A percentile compares a stretch with the other conserved stretches of the same genome.
Conservation (phyloP, 1,140 invertebrate species). For the Cotesia glomerata region DNA sequence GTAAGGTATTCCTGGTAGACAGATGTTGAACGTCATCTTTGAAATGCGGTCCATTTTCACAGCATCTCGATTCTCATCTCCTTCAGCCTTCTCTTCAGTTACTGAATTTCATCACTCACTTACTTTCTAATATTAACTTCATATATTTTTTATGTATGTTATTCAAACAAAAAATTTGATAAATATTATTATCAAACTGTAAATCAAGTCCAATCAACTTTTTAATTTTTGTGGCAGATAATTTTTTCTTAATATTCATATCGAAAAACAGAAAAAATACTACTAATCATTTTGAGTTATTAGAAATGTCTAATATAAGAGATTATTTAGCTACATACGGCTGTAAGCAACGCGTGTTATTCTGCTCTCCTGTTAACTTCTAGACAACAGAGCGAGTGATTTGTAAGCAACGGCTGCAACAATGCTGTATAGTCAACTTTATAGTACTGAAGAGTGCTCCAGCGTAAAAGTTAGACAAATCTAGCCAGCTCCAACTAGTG, state of each 20-base stretch:
- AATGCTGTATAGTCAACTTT: conserved; percentile 10
- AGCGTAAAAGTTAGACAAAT: conserved; percentile 12
- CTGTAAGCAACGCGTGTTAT: background rate
- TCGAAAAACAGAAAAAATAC: too few species aligned
- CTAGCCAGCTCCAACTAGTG: background rate
- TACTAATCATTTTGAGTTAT: too few species aligned
- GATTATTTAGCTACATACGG: background rate
- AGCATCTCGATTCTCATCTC: conserved; percentile 52
- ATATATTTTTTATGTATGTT: background rate
- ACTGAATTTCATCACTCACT: background rate
- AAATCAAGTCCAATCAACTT: background rate
- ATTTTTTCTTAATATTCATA: too few species aligned
- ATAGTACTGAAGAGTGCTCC: conserved; percentile 23
- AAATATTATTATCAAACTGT: background rate
- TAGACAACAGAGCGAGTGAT: conserved; percentile 48
- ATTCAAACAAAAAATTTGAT: background rate
- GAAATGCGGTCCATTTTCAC: conserved; percentile 44
- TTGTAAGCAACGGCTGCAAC: conserved; percentile 48
- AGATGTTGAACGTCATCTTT: conserved; percentile 60
- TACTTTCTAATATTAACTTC: background rate
- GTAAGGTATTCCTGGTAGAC: conserved; percentile 46
- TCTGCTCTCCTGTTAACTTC: conserved; percentile 44
- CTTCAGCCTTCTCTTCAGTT: conserved; percentile 2
- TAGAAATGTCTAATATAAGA: too few species aligned
- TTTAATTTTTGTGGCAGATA: background rate